Evolutionary conservation across 2,888 invertebrate genomes (phyloP), one percentile per base, ranked within the genome.

Genomic region (Acanthosepion pharaonis): DNA sequence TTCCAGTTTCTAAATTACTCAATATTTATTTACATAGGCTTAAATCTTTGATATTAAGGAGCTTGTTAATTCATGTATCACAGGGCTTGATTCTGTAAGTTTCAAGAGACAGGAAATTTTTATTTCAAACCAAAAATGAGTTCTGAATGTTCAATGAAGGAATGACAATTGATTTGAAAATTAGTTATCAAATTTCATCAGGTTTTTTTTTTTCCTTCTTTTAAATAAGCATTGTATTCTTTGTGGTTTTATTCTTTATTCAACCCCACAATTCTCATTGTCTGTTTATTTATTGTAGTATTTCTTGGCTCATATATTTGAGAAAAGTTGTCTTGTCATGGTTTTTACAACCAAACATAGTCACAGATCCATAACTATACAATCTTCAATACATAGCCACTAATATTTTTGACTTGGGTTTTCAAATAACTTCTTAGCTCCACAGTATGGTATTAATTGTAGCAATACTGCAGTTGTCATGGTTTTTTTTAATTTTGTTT

Each of bases 311-410:
- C 78, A 33, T n/a, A 78, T 78, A 78, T 78, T 20, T 78, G 78
- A 78, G 78, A 15, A 78, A 78, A 78, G n/a, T 78, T 33, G 78
- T 78, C 33, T 78, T 78, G 78, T 78, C 78, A 78, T n/a, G 78
- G n/a, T 15, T 78, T 78, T 78, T 78, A 78, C n/a, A 78, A 78
- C n/a, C 78, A 78, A 78, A 78, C n/a, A 78, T 78, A 78, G 78
- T 78, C 78, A 78, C 78, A n/a, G n/a, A 78, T 78, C 78, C 78
- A 78, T 78, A 78, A 78, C 78, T 78, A 78, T 78, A 78, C n/a
- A 78, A 33, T 78, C n/a, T 64, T 64, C 28, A 64, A 64, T 64
- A 64, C 64, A 64, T 64, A 28, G 64, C 78, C 78, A 78, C 78
- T 78, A 78, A 33, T 78, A 78, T 11, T n/a, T 59, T 59, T 59